Conservation (phyloP, 2,113 vertebrate species). For the Coregonus clupeaformis region DNA sequence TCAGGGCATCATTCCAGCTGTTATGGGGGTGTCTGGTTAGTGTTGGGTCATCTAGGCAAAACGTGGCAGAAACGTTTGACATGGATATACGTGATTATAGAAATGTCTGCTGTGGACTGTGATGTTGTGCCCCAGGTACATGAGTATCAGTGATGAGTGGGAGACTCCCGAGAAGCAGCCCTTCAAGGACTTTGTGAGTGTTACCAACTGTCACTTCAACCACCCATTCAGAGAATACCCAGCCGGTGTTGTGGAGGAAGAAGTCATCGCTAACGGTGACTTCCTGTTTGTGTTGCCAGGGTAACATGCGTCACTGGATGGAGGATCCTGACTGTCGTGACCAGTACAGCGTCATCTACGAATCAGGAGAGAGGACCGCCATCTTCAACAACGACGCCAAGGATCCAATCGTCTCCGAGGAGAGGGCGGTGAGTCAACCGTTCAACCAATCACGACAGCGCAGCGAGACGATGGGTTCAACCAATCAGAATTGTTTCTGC, state of each 20-base stretch:
- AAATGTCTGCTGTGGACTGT: too few relatives aligned
- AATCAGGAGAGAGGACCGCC: slow-evolving; percentile 91
- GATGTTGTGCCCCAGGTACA: slow-evolving; percentile 75
- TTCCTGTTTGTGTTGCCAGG: slow-evolving; percentile 62
- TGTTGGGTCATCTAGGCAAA: too few relatives aligned
- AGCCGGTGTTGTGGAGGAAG: neutral
- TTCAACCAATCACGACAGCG: neutral
- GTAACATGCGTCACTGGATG: slow-evolving; percentile 94
- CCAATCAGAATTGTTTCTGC: too few relatives aligned
- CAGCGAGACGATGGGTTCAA: too few relatives aligned
- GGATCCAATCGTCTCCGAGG: slow-evolving; percentile 88
- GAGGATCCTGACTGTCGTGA: slow-evolving; percentile 95
- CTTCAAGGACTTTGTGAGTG: slow-evolving; percentile 96
- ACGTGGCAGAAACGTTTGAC: too few relatives aligned
- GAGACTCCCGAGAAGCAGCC: slow-evolving; percentile 95
- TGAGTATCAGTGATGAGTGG: slow-evolving; percentile 97
- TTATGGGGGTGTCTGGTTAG: too few relatives aligned
- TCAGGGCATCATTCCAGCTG: too few relatives aligned
- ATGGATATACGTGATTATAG: too few relatives aligned
- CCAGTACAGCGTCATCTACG: slow-evolving; percentile 98
- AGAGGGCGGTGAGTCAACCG: slow-evolving; percentile 84
- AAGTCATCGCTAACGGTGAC: neutral
- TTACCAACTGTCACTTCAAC: neutral
- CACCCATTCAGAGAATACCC: neutral
- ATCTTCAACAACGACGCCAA: slow-evolving; percentile 95